Percentiles rank a stretch among this genome's conserved stretches.
phyloP scores from a whole-genome alignment of 2,113 vertebrate genomes.

The Grus americana region DNA sequence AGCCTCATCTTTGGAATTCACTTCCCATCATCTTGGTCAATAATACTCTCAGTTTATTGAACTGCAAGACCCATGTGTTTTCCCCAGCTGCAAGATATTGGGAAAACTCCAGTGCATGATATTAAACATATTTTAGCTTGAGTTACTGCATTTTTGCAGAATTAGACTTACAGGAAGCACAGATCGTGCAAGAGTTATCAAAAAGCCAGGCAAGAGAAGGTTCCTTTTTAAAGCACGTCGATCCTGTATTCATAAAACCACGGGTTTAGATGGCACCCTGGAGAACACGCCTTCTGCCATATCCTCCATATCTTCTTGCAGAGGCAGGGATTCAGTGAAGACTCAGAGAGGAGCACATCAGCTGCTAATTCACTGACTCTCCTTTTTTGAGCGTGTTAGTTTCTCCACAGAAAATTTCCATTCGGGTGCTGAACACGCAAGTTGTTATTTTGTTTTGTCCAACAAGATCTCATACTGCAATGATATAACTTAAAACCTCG shows the following conservation, averaged over 20 bases:
- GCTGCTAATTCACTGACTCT: background rate
- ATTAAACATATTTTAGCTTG: background rate
- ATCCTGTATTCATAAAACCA: background rate
- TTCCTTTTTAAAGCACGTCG: accelerated
- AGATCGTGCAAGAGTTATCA: background rate
- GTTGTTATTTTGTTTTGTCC: background rate
- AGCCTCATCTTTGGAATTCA: constrained; percentile 15
- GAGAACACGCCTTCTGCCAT: accelerated
- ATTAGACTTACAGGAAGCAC: background rate
- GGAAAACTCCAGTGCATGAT: background rate
- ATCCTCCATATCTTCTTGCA: background rate
- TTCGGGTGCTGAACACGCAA: background rate
- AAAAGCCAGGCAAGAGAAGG: background rate
- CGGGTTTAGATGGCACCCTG: background rate
- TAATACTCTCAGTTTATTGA: constrained; percentile 30
- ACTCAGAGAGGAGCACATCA: background rate
- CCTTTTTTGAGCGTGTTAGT: background rate
- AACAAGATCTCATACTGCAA: background rate
- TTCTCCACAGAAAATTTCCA: background rate
- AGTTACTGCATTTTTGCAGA: background rate
- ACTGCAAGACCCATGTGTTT: background rate
- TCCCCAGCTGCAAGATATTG: background rate
- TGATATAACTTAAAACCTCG: background rate
- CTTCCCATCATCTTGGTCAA: constrained; percentile 6
- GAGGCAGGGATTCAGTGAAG: background rate